These are phyloP conservation scores for Lasiommata megera DNA, from an alignment of 2,888 invertebrate species.

Conservation along the genomic window DNA sequence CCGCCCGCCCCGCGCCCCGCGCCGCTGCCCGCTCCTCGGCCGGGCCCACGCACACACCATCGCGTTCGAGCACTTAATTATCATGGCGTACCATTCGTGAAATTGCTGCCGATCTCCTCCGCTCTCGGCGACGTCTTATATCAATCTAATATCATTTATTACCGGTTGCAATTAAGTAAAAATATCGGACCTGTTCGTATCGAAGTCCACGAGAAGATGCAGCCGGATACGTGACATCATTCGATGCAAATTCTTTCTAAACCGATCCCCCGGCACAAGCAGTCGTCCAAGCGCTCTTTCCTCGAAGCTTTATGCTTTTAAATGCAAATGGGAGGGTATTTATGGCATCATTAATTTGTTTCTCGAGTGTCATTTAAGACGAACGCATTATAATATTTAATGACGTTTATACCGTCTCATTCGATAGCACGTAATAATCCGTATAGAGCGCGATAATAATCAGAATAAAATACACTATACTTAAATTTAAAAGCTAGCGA, in stretches of 20 bases:
- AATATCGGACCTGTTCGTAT: conserved; percentile 64
- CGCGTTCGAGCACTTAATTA: conserved; percentile 69
- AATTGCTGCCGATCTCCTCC: conserved; percentile 70
- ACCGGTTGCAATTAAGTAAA: conserved; percentile 63
- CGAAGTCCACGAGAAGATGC: conserved; percentile 61
- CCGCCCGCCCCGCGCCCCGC: conserved; percentile 42
- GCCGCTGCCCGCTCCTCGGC: conserved; percentile 42
- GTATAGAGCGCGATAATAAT: conserved; percentile 30
- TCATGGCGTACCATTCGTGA: conserved; percentile 69
- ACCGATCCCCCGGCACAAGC: conserved; percentile 34
- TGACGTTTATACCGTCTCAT: conserved; percentile 27
- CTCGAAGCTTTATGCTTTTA: conserved; percentile 36
- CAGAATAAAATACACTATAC: conserved; percentile 27
- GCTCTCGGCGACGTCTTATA: conserved; percentile 70
- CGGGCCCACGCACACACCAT: conserved; percentile 61
- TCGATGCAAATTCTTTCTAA: conserved; percentile 65
- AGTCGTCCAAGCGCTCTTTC: conserved; percentile 48
- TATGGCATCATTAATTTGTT: conserved; percentile 36
- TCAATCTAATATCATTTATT: conserved; percentile 71
- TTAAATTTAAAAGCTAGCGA: conserved; percentile 27
- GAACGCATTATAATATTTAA: conserved; percentile 33
- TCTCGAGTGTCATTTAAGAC: conserved; percentile 28
- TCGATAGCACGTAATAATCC: conserved; percentile 30
- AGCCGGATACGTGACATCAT: conserved; percentile 73
- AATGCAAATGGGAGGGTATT: conserved; percentile 33